These are phyloP conservation scores for Turritopsis dohrnii DNA, from an alignment of 30 jellyfish, hydroid and myxozoan genomes.

Conservation along the genomic window DNA sequence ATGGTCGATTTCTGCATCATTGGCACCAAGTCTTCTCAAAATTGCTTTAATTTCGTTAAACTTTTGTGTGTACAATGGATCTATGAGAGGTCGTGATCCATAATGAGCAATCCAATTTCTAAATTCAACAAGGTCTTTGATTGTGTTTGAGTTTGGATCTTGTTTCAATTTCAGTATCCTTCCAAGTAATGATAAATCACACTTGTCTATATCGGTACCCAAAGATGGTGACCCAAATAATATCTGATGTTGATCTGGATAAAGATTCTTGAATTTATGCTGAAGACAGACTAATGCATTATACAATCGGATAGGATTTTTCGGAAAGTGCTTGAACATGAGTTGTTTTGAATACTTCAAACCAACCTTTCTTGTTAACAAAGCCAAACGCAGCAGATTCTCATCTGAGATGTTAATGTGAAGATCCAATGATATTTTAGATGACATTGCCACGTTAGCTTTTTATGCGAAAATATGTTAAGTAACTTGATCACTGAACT, in stretches of 20 bases:
- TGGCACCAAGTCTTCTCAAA: not conserved
- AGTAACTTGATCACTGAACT: too few species aligned
- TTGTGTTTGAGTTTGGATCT: not conserved
- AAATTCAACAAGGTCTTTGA: not conserved
- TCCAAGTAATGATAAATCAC: not conserved
- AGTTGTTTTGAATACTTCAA: not conserved
- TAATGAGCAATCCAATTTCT: constrained; percentile 14
- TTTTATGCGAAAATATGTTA: too few species aligned
- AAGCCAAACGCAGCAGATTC: not conserved
- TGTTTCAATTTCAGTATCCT: not conserved
- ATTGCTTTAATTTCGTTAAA: not conserved
- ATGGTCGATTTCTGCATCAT: not conserved
- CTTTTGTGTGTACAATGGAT: not conserved
- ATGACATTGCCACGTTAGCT: not conserved
- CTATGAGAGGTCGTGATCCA: not conserved
- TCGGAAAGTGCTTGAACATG: not conserved
- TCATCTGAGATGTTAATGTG: not conserved
- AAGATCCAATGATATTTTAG: not conserved
- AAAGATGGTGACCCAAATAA: not conserved
- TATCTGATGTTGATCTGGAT: not conserved
- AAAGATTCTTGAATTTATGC: not conserved
- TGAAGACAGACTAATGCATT: not conserved
- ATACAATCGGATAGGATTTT: not conserved
- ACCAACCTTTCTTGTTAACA: not conserved
- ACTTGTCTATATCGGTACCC: not conserved